Conservation (phyloP, 2,797 vertebrate species). For the Morelia viridis region DNA sequence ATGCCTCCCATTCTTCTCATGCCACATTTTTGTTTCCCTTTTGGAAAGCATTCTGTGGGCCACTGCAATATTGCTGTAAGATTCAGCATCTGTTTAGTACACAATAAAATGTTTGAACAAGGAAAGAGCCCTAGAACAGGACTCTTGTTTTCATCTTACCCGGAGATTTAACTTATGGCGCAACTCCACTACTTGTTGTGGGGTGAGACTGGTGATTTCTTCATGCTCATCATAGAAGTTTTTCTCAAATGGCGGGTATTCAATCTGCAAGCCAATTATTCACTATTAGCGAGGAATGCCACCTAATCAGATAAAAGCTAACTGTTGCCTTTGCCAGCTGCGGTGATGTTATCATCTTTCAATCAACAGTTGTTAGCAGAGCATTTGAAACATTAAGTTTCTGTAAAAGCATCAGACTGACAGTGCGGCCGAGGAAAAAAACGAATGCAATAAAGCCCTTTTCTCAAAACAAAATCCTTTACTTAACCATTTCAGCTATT, state of each 20-base stretch:
- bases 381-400: not conserved
- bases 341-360: not conserved
- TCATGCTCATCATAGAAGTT: slow-evolving; percentile 97
- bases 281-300: slow-evolving; percentile 57
- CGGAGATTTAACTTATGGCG: slow-evolving; percentile 93
- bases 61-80: not conserved
- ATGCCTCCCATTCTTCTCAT: no score
- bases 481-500: not conserved
- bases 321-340: not conserved
- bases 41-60: not conserved
- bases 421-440: not conserved
- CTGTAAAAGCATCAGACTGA: not conserved
- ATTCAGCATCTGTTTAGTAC: not conserved
- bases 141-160: slow-evolving; percentile 73
- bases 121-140: not conserved
- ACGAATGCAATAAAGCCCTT: not conserved
- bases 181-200: slow-evolving; percentile 85
- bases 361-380: not conserved
- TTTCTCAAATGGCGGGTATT: slow-evolving; percentile 97
- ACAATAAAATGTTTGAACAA: not conserved
- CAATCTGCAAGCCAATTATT: slow-evolving; percentile 82
- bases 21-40: not conserved
- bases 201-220: slow-evolving; percentile 87
- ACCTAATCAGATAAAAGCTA: not conserved
- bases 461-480: not conserved